Base-by-base conservation (phyloP, 2,888 invertebrate genomes). In the Melanostoma scalare region DNA sequence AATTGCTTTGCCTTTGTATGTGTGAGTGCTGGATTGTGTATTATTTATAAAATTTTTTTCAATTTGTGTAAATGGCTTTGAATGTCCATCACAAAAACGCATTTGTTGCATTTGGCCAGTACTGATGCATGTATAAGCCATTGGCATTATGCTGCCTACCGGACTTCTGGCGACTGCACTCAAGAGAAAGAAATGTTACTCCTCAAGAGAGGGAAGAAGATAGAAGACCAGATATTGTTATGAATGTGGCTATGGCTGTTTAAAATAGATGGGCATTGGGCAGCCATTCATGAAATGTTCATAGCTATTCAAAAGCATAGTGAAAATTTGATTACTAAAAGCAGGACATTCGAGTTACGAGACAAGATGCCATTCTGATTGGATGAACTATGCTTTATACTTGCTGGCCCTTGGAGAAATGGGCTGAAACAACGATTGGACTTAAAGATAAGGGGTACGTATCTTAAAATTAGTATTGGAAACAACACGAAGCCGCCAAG, bases 191-290 rank as follows among this genome's bases (percentile, higher is more conserved):
- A 58, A 63, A 36, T 20, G 55, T 52, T 63, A 56, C 38, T 58
- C 44, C 56, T 56, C 42, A n/a, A 5, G 56, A 53, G 48, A 68
- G 20, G 20, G 20, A 20, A 20, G 20, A 20, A 20, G 1, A 20
- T 20, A 20, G 20, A 20, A 20, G 20, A 20, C 20, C 20, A 20
- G 55, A 60, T 58, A 53, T 72, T 69, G 48, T 68, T 77, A 77
- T 82, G 82, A 82, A 77, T 82, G 82, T 82, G 68, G 52, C 55
- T 67, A 68, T 68, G 82, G 82, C 72, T 77, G 77, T 58, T 71
- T 44, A 55, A 80, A 75, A 81, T 68, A 56, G 68, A 73, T 78
- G 68, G 72, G 61, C 48, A 30, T 38, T 36, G 10, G 46, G n/a
- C 46, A 60, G 58, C 56, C 72, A 68, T 52, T 77, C 68, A 63